Percentiles rank a stretch among this genome's conserved stretches.
phyloP scores from a whole-genome alignment of 1,140 invertebrate genomes.

The Papilio polytes region DNA sequence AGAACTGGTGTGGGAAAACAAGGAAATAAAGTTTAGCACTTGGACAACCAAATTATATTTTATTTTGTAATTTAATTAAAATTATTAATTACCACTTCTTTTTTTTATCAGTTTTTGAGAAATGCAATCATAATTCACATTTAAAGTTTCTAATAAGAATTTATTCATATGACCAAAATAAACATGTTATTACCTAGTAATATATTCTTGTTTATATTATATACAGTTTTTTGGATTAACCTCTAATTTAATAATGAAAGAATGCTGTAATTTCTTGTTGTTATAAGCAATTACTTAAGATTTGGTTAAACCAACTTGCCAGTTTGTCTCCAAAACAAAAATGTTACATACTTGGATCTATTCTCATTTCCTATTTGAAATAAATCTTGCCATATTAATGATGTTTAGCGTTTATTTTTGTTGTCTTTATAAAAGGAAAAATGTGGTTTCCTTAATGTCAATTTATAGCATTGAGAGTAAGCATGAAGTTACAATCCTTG shows the following conservation, averaged over 20 bases:
- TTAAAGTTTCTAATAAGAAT: neutral
- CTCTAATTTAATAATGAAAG: neutral
- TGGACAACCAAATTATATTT: neutral
- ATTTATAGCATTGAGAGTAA: constrained; percentile 96
- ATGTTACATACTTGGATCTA: neutral
- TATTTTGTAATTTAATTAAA: neutral
- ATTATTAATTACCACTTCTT: neutral
- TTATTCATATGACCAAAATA: neutral
- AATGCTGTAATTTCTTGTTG: neutral
- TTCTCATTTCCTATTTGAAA: neutral
- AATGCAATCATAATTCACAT: too few species aligned
- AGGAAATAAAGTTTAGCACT: neutral
- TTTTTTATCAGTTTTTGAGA: too few species aligned
- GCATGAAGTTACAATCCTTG: constrained; percentile 99
- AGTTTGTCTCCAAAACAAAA: neutral
- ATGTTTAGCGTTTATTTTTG: neutral
- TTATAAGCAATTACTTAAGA: neutral
- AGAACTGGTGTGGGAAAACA: neutral
- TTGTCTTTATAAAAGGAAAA: neutral
- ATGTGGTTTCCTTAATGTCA: constrained; percentile 77
- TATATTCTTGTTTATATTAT: too few species aligned
- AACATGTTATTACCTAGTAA: too few species aligned
- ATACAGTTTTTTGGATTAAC: neutral
- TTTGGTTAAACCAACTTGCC: neutral
- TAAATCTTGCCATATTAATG: neutral